Conservation (phyloP, 2,888 invertebrate genomes). For the Heliconius hortense region DNA sequence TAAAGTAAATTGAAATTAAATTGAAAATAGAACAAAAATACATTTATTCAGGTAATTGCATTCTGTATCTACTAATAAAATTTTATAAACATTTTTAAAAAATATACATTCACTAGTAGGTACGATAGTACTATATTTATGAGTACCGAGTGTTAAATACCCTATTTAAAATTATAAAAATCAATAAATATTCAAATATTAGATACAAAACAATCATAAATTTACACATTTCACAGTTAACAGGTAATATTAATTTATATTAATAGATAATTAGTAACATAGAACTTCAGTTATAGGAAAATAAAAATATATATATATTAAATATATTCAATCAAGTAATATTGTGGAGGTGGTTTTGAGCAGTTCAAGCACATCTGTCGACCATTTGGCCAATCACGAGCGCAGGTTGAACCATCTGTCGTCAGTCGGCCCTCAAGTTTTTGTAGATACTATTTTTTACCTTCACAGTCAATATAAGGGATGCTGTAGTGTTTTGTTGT, state of each 20-base stretch:
- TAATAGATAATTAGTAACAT: no score
- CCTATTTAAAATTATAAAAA: no score
- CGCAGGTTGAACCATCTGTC: slow-evolving; percentile 71
- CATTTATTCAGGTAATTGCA: not conserved
- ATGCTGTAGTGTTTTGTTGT: not conserved
- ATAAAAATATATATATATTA: not conserved
- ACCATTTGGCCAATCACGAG: slow-evolving; percentile 63
- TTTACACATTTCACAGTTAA: not conserved
- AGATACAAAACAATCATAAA: not conserved
- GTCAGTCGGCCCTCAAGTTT: slow-evolving; percentile 60
- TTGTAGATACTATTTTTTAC: slow-evolving; percentile 57
- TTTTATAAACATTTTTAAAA: no score
- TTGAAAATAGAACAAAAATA: not conserved
- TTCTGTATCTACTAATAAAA: no score
- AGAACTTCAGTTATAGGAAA: not conserved
- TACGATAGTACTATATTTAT: no score
- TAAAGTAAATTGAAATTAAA: not conserved
- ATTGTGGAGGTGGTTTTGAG: slow-evolving; percentile 26
- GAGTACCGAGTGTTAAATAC: no score
- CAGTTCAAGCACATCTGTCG: slow-evolving; percentile 65
- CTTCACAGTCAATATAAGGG: not conserved
- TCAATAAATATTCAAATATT: not conserved
- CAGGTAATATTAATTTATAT: no score
- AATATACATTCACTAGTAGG: no score
- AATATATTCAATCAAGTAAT: slow-evolving; percentile 20